Base-by-base conservation (phyloP, 2,797 vertebrate genomes). In the Setipinna tenuifilis region DNA sequence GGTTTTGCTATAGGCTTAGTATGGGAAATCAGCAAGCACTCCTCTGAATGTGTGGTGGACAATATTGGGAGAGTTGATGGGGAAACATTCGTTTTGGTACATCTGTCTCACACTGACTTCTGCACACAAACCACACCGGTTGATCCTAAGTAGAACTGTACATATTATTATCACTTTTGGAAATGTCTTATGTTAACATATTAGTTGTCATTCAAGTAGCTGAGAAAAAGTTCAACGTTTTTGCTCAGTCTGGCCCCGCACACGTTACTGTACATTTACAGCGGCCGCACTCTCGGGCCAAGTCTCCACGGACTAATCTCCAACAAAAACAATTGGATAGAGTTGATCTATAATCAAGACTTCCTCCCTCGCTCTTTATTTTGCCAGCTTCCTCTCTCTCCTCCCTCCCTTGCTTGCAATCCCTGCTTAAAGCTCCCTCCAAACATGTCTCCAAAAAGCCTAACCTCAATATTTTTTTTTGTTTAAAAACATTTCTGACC, bases 331-430 rank as follows among this genome's bases (percentile, higher is more conserved):
- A 91, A 91, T 90, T 87, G 92, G 86, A 90, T 90, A 71, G 86
- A 87, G 86, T 90, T 93, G 92, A 94, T 95, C 93, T 94, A 75
- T 89, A 93, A 94, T 95, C 92, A 93, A 88, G 85, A 91, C 91
- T 92, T 94, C 91, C 88, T 83, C 85, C 83, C 25, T 61, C 82
- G 85, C 86, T 84, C 88, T 84, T 85, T 90, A 93, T 93, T 92
- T 89, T 91, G 87, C 86, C 81, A 35, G 86, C 87, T 93, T 93
- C 93, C 71, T 78, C 71, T 41, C 68, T 44, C 71, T 41, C 50
- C 50, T 54, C 50, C 50, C 50, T 54, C 31, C 41, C 68, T 31
- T 44, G 19, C 71, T 78, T 35, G 4, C 71, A 44, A 78, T 6
- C 14, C 71, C 31, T 48, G n/a, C n/a, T 54, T 10, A 54, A 44